Evolutionary conservation across 2,888 invertebrate genomes (phyloP), one percentile per base, ranked within the genome.

Genomic region (Ophion ellenae): DNA sequence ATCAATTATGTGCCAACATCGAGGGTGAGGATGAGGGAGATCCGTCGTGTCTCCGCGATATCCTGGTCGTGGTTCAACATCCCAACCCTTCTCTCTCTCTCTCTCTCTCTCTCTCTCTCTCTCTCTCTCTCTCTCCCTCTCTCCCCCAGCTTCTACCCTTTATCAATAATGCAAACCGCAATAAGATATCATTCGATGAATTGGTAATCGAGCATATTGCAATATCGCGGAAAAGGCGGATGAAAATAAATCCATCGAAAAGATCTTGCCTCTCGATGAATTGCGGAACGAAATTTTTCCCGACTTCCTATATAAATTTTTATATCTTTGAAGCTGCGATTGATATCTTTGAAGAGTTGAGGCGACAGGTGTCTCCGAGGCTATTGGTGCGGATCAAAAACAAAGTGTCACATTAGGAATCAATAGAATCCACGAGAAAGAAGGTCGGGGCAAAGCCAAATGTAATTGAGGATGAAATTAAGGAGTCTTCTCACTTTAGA

Each of bases 1-100:
- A 93, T 93, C 93, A 93, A 94, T 93, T 93, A 93, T 93, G 93
- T 92, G 91, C 91, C 88, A 88, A 88, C 89, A 87, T 57, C 73
- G 76, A 64, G 77, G 45, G 61, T 70, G 70, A 76, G 53, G 75
- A 79, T 79, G 47, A 53, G 63, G 9, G 28, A 63, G 20, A 81
- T 81, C 53, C 36, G 28, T 74, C 66, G 81, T 81, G 69, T 83
- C 70, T 77, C 76, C 70, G 75, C 73, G 81, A 81, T 69, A 74
- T 81, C 73, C 63, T 76, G 47, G 61, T 69, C 40, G 57, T 63
- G 24, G 20, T 36, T 71, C 63, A 40, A 24, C 53, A 59, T 40
- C 73, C 59, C 59, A n/a, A 11, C 32, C 28, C 32, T n/a, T 66
- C 66, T 36, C 66, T 2, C 67, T 20, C n/a, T 57, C 53, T n/a